phyloP scores from a whole-genome alignment of 2,888 invertebrate genomes.

The Colostygia pectinataria region DNA sequence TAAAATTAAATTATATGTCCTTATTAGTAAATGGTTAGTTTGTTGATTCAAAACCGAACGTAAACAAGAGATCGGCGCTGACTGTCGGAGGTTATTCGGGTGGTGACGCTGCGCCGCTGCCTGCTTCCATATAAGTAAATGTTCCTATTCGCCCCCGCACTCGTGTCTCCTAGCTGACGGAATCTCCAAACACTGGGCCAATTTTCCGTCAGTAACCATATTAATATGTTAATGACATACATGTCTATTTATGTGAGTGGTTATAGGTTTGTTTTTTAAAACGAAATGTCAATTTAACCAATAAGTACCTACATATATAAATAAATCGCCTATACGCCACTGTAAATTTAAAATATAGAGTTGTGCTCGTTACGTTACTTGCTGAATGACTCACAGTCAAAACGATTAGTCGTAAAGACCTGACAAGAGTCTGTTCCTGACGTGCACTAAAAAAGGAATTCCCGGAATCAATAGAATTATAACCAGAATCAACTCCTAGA shows the following conservation, averaged over 20 bases:
- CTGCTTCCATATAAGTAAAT: conserved; percentile 68
- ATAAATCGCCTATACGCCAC: no score
- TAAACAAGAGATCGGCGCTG: conserved; percentile 40
- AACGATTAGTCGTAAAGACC: no score
- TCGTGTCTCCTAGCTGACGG: conserved; percentile 50
- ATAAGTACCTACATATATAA: conserved; percentile 4
- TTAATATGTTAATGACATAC: conserved; percentile 56
- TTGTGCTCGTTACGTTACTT: no score
- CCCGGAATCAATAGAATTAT: no score
- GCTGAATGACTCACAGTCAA: no score
- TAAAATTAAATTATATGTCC: conserved; percentile 65
- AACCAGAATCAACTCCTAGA: no score
- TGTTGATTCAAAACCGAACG: conserved; percentile 62
- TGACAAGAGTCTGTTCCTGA: no score
- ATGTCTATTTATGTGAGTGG: conserved; percentile 34
- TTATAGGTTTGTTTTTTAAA: conserved; percentile 36
- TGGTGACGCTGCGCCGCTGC: conserved; percentile 68
- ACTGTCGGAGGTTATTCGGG: conserved; percentile 54
- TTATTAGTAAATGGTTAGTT: conserved; percentile 66
- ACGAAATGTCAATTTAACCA: conserved; percentile 26
- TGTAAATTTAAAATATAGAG: no score
- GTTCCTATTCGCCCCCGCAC: conserved; percentile 80
- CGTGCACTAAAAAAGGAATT: no score
- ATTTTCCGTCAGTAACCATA: conserved; percentile 60
- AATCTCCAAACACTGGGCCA: conserved; percentile 51